Conservation (phyloP, 2,888 invertebrate genomes). For the Strigamia maritima region DNA sequence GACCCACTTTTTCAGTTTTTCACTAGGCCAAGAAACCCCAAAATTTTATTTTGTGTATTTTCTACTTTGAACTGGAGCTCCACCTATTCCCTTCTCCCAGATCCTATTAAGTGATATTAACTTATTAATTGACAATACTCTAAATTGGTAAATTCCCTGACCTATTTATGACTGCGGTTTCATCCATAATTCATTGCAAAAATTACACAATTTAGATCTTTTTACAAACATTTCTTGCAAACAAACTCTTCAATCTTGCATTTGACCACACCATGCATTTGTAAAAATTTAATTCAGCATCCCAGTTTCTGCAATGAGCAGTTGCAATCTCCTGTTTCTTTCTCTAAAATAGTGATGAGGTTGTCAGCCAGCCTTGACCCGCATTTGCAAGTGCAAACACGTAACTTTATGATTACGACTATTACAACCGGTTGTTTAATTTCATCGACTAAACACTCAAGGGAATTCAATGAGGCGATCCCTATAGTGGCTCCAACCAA, state of each 20-base stretch:
- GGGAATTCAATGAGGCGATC: background rate
- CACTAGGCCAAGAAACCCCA: too few species aligned
- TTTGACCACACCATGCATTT: too few species aligned
- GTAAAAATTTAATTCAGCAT: background rate
- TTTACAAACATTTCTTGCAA: background rate
- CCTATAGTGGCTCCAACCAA: background rate
- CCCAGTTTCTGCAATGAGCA: background rate
- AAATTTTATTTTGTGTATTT: too few species aligned
- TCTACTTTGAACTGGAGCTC: too few species aligned
- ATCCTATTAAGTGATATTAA: too few species aligned
- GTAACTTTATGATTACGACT: background rate
- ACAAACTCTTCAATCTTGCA: background rate
- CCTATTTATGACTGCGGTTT: too few species aligned
- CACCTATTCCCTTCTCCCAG: too few species aligned
- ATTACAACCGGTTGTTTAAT: background rate
- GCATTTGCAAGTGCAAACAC: background rate
- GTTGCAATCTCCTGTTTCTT: background rate
- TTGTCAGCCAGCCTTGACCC: constrained; percentile 14
- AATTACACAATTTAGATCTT: background rate
- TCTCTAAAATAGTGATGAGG: background rate
- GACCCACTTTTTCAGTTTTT: too few species aligned
- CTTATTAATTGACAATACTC: too few species aligned
- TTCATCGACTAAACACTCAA: background rate
- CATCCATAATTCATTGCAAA: background rate
- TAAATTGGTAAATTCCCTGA: too few species aligned